phyloP scores from a whole-genome alignment of 2,797 vertebrate genomes.

The Hyperoplus lanceolatus region DNA sequence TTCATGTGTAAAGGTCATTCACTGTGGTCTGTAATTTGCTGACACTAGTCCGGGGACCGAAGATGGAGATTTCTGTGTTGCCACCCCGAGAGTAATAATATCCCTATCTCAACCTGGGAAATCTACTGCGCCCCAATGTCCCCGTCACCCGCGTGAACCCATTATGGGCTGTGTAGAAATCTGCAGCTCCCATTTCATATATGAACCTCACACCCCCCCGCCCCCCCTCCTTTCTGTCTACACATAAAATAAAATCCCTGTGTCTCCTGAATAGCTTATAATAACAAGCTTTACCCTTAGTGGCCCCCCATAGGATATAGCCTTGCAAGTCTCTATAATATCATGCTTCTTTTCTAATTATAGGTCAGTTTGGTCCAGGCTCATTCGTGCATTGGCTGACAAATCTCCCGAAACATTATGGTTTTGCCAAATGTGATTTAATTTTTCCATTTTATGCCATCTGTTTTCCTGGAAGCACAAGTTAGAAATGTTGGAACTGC shows the following conservation, averaged over 20 bases:
- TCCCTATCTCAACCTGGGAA: slow-evolving; percentile 88
- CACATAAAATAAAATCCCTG: slow-evolving; percentile 79
- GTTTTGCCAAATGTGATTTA: slow-evolving; percentile 85
- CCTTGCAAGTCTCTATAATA: slow-evolving; percentile 79
- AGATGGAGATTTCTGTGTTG: slow-evolving; percentile 88
- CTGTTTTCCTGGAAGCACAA: slow-evolving; percentile 80
- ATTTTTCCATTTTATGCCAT: slow-evolving; percentile 80
- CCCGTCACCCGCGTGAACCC: slow-evolving; percentile 82
- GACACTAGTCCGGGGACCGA: slow-evolving; percentile 84
- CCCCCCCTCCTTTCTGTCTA: slow-evolving; percentile 71
- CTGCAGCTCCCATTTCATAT: slow-evolving; percentile 85
- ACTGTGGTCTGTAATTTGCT: slow-evolving; percentile 85
- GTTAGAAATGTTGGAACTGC: slow-evolving; percentile 66
- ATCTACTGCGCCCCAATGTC: slow-evolving; percentile 83
- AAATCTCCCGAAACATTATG: slow-evolving; percentile 73
- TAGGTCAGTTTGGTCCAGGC: slow-evolving; percentile 85
- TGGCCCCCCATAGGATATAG: slow-evolving; percentile 80
- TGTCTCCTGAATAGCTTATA: slow-evolving; percentile 88
- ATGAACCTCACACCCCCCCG: slow-evolving; percentile 67
- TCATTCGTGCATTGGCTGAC: slow-evolving; percentile 78
- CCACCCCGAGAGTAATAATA: slow-evolving; percentile 86
- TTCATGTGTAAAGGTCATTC: slow-evolving; percentile 83
- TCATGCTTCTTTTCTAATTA: slow-evolving; percentile 86
- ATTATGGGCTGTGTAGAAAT: slow-evolving; percentile 85
- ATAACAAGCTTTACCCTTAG: slow-evolving; percentile 86